Evolutionary conservation across 2,888 invertebrate genomes (phyloP), one percentile per base, ranked within the genome.

Genomic region (Drosophila atroscutellata): DNA sequence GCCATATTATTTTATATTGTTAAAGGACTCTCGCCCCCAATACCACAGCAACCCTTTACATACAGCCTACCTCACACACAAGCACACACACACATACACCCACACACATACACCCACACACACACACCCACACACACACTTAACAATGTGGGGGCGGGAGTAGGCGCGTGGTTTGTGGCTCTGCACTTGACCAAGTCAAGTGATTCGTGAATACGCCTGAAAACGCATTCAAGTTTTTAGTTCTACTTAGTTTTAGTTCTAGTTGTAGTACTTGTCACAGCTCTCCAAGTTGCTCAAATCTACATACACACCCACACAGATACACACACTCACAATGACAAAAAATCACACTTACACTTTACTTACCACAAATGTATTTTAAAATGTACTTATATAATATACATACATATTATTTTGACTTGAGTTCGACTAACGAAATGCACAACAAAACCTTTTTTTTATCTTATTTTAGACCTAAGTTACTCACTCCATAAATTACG

Each of bases 201-300:
- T 83, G 73, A 67, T 62, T 72, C 69, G 59, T 68, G 64, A 62
- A 77, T 72, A 76, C 68, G 70, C 74, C 61, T 67, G 55, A 45
- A 4, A 62, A 71, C 63, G 77, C 80, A 80, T 80, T 77, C 77
- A 84, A 77, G 75, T 76, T 71, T 76, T 77, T 81, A 81, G 75
- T 80, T 77, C 66, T 55, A 55, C 37, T 55, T 55, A 55, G 54
- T 55, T 37, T 37, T 34, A 70, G 82, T 77, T 83, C 37, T 82
- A 83, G 67, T 70, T 74, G 75, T 80, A 82, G 66, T 75, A 75
- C 74, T 77, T 58, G 77, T 76, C 70, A 76, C 79, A 57, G 61
- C 71, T 74, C 84, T 86, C 86, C 85, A 86, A 84, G 85, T 85
- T 85, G 85, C 85, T 85, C 86, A 86, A 86, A 84, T 61, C 71